phyloP scores from a whole-genome alignment of 2,888 invertebrate genomes.

The Kryphioiulus occultus region DNA sequence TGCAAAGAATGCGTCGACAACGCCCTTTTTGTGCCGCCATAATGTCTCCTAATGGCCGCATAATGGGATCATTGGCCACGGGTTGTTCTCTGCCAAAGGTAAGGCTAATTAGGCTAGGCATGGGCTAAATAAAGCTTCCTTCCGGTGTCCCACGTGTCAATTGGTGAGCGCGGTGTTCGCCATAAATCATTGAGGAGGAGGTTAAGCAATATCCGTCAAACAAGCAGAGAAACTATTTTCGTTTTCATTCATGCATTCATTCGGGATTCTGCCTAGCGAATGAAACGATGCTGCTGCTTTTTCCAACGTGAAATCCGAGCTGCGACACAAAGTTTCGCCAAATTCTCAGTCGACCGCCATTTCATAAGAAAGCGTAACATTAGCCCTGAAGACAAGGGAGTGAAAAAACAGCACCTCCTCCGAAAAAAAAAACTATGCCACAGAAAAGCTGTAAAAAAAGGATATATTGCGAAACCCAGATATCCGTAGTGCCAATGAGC shows the following conservation, averaged over 20 bases:
- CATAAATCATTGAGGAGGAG: conserved; percentile 35
- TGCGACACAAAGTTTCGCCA: conserved; percentile 25
- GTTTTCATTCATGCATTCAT: conserved; percentile 35
- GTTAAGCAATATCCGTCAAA: conserved; percentile 31
- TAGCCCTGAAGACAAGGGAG: conserved; percentile 26
- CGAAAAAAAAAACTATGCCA: neutral
- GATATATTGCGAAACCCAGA: neutral
- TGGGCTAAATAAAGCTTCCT: conserved; percentile 15
- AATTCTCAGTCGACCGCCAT: conserved; percentile 35
- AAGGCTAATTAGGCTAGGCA: conserved; percentile 35
- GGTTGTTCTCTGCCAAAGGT: conserved; percentile 19
- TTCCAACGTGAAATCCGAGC: conserved; percentile 24
- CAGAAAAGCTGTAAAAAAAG: conserved; percentile 20
- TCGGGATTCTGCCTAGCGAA: conserved; percentile 16
- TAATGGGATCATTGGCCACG: conserved; percentile 30
- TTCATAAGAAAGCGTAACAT: conserved; percentile 26
- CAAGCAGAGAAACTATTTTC: conserved; percentile 8
- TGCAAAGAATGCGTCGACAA: neutral
- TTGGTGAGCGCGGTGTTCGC: conserved; percentile 31
- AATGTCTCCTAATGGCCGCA: conserved; percentile 26
- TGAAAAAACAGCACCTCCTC: conserved; percentile 3
- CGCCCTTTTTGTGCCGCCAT: neutral
- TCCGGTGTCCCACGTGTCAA: conserved; percentile 35
- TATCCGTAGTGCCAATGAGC: too few relatives aligned
- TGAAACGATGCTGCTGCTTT: neutral